phyloP scores from a whole-genome alignment of 2,113 vertebrate genomes.

The Nothobranchius furzeri region DNA sequence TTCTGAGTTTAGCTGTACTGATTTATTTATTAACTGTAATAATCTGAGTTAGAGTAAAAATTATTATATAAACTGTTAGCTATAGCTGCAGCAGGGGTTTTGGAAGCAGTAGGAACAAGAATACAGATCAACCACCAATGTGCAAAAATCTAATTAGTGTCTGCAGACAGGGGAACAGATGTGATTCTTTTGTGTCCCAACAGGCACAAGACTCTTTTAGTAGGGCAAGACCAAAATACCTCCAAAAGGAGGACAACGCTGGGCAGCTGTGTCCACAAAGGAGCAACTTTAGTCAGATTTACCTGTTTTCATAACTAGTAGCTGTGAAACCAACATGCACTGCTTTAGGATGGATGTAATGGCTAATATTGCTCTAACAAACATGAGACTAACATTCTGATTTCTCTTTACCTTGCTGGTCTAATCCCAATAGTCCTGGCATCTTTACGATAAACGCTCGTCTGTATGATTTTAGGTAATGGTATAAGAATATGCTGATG shows the following conservation, averaged over 20 bases:
- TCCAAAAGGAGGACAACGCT: conserved; percentile 60
- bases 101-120: conserved; percentile 23
- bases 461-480: conserved; percentile 2
- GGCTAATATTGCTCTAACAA: not conserved
- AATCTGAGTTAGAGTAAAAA: too few species aligned
- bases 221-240: conserved; percentile 66
- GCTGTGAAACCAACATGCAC: not conserved
- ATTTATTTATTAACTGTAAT: too few species aligned
- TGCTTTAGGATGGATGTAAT: not conserved
- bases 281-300: conserved; percentile 1
- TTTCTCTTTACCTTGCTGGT: not conserved
- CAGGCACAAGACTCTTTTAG: conserved; percentile 43
- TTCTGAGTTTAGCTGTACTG: too few species aligned
- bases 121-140: conserved; percentile 3
- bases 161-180: conserved; percentile 30
- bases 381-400: not conserved
- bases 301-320: not conserved
- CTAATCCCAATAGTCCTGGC: not conserved
- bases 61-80: too few species aligned
- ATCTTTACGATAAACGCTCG: conserved; percentile 6
- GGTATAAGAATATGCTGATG: not conserved
- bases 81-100: not conserved
- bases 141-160: conserved; percentile 45
- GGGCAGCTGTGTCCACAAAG: conserved; percentile 35
- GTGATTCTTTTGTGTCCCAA: conserved; percentile 50